Conservation (phyloP, 2,797 vertebrate species). For the Bryconaethiops microstoma region DNA sequence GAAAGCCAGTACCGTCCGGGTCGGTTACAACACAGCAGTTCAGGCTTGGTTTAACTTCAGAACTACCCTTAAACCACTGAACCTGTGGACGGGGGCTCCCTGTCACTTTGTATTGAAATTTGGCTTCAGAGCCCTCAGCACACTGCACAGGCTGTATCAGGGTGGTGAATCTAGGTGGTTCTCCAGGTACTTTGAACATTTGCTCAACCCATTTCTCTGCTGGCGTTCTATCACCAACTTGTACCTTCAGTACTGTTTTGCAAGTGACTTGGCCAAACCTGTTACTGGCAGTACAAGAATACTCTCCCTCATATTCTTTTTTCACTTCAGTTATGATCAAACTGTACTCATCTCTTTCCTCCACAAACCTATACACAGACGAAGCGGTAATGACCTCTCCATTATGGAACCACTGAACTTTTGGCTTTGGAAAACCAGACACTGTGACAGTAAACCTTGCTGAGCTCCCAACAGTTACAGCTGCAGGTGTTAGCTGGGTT, state of each 20-base stretch:
- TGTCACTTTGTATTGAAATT: slow-evolving; percentile 78
- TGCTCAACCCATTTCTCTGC: slow-evolving; percentile 79
- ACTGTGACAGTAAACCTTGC: slow-evolving; percentile 84
- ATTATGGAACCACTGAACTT: slow-evolving; percentile 89
- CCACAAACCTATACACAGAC: slow-evolving; percentile 78
- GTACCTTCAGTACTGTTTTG: slow-evolving; percentile 82
- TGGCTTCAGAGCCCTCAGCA: slow-evolving; percentile 74
- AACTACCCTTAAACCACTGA: slow-evolving; percentile 84
- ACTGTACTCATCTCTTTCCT: slow-evolving; percentile 83
- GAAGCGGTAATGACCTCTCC: slow-evolving; percentile 76
- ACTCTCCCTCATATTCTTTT: slow-evolving; percentile 86
- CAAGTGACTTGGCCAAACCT: slow-evolving; percentile 80
- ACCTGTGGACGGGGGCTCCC: slow-evolving; percentile 81
- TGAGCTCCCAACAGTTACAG: slow-evolving; percentile 79
- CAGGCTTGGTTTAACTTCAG: slow-evolving; percentile 74
- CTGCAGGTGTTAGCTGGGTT: slow-evolving; percentile 76
- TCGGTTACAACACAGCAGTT: slow-evolving; percentile 74
- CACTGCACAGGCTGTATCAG: slow-evolving; percentile 75
- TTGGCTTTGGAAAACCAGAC: slow-evolving; percentile 84
- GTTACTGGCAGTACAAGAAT: slow-evolving; percentile 85
- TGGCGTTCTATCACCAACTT: slow-evolving; percentile 68
- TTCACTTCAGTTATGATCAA: slow-evolving; percentile 83
- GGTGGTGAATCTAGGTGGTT: slow-evolving; percentile 79
- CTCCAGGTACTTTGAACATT: slow-evolving; percentile 77
- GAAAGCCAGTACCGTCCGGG: slow-evolving; percentile 82